Conservation (phyloP, 1,140 invertebrate species). For the Uloborus diversus region DNA sequence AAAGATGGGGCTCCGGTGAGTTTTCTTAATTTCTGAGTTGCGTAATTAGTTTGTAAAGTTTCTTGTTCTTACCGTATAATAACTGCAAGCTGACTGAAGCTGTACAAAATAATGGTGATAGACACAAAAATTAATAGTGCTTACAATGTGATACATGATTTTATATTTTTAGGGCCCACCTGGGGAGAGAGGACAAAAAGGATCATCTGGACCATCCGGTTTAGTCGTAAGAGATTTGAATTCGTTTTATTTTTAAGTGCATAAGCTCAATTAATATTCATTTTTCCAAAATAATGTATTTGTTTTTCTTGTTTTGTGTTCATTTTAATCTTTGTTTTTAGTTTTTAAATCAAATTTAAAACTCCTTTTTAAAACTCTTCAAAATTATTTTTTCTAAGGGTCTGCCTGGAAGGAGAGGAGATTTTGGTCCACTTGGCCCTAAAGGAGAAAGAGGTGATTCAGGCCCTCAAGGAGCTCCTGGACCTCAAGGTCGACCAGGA, state of each 20-base stretch:
- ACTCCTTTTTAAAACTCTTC: background rate
- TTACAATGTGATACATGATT: too few relatives aligned
- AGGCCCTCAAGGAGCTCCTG: conserved; percentile 72
- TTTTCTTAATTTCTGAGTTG: conserved; percentile 11
- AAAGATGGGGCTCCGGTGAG: conserved; percentile 75
- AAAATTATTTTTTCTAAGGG: conserved; percentile 65
- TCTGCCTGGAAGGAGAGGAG: conserved; percentile 75
- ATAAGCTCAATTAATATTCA: background rate
- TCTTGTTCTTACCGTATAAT: too few relatives aligned
- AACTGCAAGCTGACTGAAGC: too few relatives aligned
- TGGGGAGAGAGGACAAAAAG: conserved; percentile 77
- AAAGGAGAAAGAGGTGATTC: conserved; percentile 82
- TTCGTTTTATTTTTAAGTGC: background rate
- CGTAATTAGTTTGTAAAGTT: background rate
- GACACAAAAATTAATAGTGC: too few relatives aligned
- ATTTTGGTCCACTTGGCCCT: conserved; percentile 73
- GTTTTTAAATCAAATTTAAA: background rate
- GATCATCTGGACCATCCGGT: conserved; percentile 76
- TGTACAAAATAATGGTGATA: too few relatives aligned
- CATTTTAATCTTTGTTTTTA: background rate
- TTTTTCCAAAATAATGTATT: background rate
- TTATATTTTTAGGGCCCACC: conserved; percentile 72
- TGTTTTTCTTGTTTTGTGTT: background rate
- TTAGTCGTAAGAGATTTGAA: conserved; percentile 68
- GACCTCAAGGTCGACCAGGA: conserved; percentile 67